Evolutionary conservation across 2,113 vertebrate species (phyloP), one percentile per base, ranked within the genome.

Genomic region (Vulpes lagopus): DNA sequence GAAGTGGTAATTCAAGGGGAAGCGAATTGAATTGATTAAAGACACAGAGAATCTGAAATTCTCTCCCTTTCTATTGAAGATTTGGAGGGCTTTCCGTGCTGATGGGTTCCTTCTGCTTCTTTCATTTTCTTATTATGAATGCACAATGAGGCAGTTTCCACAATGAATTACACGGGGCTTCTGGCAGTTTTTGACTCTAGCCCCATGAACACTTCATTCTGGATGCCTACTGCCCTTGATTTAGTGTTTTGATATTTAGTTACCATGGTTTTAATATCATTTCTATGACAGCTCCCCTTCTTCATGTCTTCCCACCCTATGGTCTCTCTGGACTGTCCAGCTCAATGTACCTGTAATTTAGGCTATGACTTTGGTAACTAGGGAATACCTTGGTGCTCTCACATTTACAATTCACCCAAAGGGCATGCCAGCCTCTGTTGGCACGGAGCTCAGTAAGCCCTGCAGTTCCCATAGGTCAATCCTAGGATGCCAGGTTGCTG

Each of bases 331-430:
- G 94, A 92, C 30, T 92, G 51, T 69, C 82, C 38, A 95, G 96
- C 97, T 95, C 84, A 91, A 91, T 96, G 79, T 69, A 43, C 96
- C 78, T 16, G 14, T 74, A 86, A 81, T 97, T 97, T 94, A 95
- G 69, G 17, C 43, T 19, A 80, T 53, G 5, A 0, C 3, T 81
- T 93, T 30, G 2, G 4, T 12, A 88, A 73, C 20, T 43, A 93
- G 5, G 62, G 73, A 96, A 89, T 78, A 51, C 0, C 38, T 86
- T 79, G 92, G 84, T 93, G 64, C 35, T 49, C 23, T 57, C 86
- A 38, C 15, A 64, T 71, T 94, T 57, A 84, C 25, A 30, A 14
- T 93, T 93, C 51, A 49, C 49, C 80, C 55, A 78, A 74, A 71
- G 2, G 43, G 51, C 49, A 60, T 30, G 43, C 25, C 23, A 32